A percentile compares a stretch with the other conserved stretches of the same genome.
These are phyloP conservation scores for Apostichopus californicus DNA, from an alignment of 35 echinoderm and acorn worm species.

Conservation along the genomic window DNA sequence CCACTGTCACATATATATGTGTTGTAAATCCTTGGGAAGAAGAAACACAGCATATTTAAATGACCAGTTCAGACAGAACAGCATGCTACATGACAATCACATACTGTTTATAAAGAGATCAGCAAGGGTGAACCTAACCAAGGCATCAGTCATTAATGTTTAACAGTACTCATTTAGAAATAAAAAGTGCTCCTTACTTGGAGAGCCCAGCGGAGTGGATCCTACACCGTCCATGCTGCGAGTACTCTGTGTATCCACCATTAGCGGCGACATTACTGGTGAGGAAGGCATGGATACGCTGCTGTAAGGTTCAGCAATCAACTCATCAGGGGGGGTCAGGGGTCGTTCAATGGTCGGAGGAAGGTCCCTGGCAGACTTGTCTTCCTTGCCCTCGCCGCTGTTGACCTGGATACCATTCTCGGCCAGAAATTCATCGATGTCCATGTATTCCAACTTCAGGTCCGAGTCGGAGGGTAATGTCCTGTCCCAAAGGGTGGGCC, in stretches of 20 bases:
- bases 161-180: too few relatives aligned
- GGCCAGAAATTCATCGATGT: slow-evolving; percentile 86
- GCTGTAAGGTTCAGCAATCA: background rate
- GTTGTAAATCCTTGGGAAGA: too few relatives aligned
- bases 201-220: background rate
- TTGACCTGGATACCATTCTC: slow-evolving; percentile 81
- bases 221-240: background rate
- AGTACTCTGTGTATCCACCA: slow-evolving; percentile 4
- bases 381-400: background rate
- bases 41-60: too few relatives aligned
- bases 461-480: slow-evolving; percentile 74
- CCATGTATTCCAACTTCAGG: slow-evolving; percentile 99
- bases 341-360: background rate
- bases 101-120: too few relatives aligned
- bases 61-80: too few relatives aligned
- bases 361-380: background rate
- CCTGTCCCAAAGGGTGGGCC: slow-evolving; percentile 92
- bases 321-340: background rate
- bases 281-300: background rate
- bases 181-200: background rate
- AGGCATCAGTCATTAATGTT: too few relatives aligned
- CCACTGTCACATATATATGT: too few relatives aligned
- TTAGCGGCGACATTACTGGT: background rate
- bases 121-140: too few relatives aligned
- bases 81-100: too few relatives aligned